Evolutionary conservation across 37 sponge, comb jelly and placozoan species (phyloP).

Genomic region (Aphrocallistes beatrix): DNA sequence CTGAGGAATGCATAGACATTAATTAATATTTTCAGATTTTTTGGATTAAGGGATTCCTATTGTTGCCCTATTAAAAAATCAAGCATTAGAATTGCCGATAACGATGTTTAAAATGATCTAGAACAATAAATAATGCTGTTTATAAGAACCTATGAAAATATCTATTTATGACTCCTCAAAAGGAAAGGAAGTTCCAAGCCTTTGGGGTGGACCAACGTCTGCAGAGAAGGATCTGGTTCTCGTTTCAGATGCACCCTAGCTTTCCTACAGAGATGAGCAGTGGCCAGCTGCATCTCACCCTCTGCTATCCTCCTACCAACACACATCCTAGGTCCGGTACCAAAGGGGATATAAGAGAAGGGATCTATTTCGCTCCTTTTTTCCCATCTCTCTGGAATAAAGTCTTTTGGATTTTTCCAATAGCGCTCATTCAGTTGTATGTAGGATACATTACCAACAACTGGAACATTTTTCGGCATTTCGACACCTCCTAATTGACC

Average conservation of each 20-base stretch:
- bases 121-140: too few species aligned
- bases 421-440: not conserved
- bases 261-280: not conserved
- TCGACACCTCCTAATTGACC: not conserved
- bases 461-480: not conserved
- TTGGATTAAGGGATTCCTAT: too few species aligned
- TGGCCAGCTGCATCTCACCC: slow-evolving; percentile 2
- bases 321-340: slow-evolving; percentile 21
- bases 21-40: too few species aligned
- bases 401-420: not conserved
- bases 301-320: slow-evolving; percentile 16
- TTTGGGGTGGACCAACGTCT: not conserved
- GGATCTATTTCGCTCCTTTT: not conserved
- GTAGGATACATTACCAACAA: not conserved
- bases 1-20: too few species aligned
- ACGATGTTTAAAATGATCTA: too few species aligned
- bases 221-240: not conserved
- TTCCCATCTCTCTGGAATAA: slow-evolving; percentile 22
- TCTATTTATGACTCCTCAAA: too few species aligned
- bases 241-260: not conserved
- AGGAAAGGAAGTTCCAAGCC: not conserved
- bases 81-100: too few species aligned
- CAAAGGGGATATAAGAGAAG: slow-evolving; percentile 28
- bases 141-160: too few species aligned
- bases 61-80: too few species aligned